phyloP scores from a whole-genome alignment of 2,888 invertebrate species.

The Sabellastarte sp. region DNA sequence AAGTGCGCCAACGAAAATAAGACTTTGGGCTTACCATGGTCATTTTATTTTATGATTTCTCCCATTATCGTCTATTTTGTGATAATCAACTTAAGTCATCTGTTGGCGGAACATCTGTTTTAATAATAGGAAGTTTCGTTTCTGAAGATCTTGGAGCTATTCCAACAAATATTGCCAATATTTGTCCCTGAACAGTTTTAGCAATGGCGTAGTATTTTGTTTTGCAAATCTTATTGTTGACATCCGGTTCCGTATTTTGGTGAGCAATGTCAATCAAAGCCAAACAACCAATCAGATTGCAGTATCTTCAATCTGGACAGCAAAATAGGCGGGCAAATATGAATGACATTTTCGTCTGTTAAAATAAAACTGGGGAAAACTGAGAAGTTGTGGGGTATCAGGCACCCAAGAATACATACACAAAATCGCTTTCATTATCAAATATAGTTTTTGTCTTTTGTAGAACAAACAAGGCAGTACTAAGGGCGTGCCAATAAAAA shows the following conservation, averaged over 20 bases:
- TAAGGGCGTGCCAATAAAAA: no score
- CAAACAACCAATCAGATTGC: neutral
- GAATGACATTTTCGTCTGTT: no score
- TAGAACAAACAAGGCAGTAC: no score
- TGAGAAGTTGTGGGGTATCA: no score
- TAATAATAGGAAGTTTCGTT: neutral
- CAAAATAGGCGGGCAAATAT: no score
- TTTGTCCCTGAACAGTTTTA: neutral
- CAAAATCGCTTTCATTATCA: no score
- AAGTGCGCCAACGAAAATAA: no score
- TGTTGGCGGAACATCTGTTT: neutral
- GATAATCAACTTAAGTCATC: neutral
- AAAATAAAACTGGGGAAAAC: no score
- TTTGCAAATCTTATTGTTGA: no score
- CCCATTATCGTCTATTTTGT: neutral
- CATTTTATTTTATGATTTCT: neutral
- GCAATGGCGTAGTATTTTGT: neutral
- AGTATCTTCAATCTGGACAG: no score
- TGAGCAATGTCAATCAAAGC: neutral
- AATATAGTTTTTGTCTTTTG: no score
- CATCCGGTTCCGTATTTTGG: neutral
- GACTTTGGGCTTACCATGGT: neutral
- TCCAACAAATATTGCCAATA: neutral
- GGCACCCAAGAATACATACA: no score
- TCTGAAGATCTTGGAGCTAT: neutral